These are phyloP conservation scores for Agrochola litura DNA, from an alignment of 2,888 invertebrate species.

Conservation along the genomic window DNA sequence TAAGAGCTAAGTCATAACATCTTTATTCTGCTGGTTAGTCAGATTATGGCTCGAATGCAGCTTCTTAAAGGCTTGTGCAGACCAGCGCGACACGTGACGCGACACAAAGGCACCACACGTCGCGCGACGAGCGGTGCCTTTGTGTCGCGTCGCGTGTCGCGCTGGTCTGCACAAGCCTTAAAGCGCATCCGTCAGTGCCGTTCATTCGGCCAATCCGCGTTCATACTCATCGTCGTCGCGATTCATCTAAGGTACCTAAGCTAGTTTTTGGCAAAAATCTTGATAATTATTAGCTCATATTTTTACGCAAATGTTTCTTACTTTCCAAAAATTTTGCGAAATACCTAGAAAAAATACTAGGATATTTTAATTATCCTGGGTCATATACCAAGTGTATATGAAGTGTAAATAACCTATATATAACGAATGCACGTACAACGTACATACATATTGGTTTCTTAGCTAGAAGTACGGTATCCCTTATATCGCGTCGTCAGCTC, in stretches of 20 bases:
- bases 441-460: background rate
- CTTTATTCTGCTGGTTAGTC: background rate
- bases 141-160: no score
- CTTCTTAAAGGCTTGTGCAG: no score
- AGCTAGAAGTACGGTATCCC: conserved; percentile 22
- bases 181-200: background rate
- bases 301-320: background rate
- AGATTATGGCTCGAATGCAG: background rate
- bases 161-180: no score
- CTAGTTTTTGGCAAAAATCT: background rate
- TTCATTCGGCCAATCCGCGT: background rate
- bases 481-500: conserved; percentile 23
- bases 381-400: background rate
- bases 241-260: background rate
- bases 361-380: background rate
- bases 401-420: background rate
- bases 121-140: no score
- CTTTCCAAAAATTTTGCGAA: background rate
- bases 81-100: no score
- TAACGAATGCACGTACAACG: background rate
- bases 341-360: no score
- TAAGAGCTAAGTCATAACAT: background rate
- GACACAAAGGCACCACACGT: no score
- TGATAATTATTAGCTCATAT: background rate
- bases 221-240: background rate